These are phyloP conservation scores for Tetragonula carbonaria DNA, from an alignment of 2,888 invertebrate genomes.

Conservation along the genomic window DNA sequence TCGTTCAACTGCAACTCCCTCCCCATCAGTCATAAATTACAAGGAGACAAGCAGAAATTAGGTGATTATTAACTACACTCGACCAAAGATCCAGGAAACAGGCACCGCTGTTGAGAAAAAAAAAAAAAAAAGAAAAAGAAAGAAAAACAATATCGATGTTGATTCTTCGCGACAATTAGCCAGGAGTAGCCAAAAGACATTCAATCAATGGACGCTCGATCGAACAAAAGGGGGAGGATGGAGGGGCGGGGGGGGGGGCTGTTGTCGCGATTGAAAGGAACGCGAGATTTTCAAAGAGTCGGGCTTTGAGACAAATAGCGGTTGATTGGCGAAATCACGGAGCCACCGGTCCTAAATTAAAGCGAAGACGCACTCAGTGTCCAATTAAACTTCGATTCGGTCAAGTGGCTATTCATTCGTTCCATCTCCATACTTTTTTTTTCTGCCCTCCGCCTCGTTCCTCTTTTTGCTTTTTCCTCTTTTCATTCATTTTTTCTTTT, in stretches of 20 bases:
- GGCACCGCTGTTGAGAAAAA: neutral
- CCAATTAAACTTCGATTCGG: conserved; percentile 49
- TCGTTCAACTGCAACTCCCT: no score
- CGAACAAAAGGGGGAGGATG: neutral
- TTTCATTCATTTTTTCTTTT: neutral
- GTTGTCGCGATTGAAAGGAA: conserved; percentile 22
- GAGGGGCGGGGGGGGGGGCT: neutral
- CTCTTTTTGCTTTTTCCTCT: neutral
- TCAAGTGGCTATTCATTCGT: conserved; percentile 37
- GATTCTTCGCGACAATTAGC: conserved; percentile 5
- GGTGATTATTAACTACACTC: neutral
- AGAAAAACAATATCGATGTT: neutral
- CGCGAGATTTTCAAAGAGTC: conserved; percentile 30
- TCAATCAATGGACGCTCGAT: conserved; percentile 2
- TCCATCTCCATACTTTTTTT: conserved; percentile 30
- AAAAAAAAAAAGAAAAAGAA: neutral
- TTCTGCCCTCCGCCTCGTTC: neutral
- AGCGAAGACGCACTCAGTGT: conserved; percentile 34
- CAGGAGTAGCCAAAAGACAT: neutral
- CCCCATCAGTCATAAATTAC: neutral
- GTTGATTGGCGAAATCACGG: conserved; percentile 49
- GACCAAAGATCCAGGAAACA: no score
- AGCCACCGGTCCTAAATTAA: conserved; percentile 39
- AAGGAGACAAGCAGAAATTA: neutral
- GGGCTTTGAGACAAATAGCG: conserved; percentile 22